phyloP scores from a whole-genome alignment of 1,140 invertebrate genomes.

The Pinna nobilis region DNA sequence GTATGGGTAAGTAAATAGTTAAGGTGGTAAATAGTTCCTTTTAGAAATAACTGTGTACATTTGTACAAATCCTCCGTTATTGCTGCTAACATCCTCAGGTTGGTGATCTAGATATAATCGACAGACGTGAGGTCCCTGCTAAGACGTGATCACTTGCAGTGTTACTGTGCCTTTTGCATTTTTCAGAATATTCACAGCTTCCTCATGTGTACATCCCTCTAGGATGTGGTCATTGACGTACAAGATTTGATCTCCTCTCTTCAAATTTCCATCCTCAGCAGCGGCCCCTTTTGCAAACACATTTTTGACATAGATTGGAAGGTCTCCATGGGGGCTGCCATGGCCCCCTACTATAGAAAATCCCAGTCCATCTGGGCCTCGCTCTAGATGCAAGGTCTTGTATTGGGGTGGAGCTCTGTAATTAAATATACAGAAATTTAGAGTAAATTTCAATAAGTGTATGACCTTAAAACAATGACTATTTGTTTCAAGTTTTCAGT shows the following conservation, averaged over 20 bases:
- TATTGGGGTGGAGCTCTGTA: slow-evolving; percentile 59
- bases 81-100: no score
- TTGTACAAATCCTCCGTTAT: no score
- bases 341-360: slow-evolving; percentile 89
- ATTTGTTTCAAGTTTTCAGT: not conserved
- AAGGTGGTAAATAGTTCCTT: no score
- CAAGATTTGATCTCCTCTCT: slow-evolving; percentile 80
- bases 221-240: slow-evolving; percentile 77
- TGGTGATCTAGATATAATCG: no score
- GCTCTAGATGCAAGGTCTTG: slow-evolving; percentile 80
- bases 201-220: slow-evolving; percentile 79
- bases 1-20: no score
- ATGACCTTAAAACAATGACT: not conserved
- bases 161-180: slow-evolving; percentile 77
- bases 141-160: slow-evolving; percentile 75
- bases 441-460: not conserved
- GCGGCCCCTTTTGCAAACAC: slow-evolving; percentile 86
- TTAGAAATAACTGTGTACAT: no score
- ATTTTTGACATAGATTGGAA: slow-evolving; percentile 90
- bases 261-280: slow-evolving; percentile 80
- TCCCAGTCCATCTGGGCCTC: slow-evolving; percentile 84
- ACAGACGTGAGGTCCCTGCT: no score
- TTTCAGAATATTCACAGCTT: slow-evolving; percentile 80
- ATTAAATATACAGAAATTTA: not conserved
- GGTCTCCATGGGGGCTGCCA: slow-evolving; percentile 84